Conservation (phyloP, 2,797 vertebrate species). For the Strix occidentalis region DNA sequence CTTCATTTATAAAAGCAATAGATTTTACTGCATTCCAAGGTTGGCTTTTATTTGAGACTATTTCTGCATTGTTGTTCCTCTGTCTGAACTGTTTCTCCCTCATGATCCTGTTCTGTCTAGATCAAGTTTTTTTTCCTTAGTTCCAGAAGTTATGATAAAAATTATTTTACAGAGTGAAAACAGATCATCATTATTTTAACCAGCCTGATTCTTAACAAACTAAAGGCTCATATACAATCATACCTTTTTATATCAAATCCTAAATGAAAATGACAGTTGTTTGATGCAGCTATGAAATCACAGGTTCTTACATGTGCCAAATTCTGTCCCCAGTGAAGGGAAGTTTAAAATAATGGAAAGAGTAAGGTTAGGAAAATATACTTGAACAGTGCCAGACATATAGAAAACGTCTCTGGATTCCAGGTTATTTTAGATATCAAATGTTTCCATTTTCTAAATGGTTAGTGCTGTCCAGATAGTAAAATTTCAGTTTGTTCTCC, state of each 20-base stretch:
- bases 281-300: neutral
- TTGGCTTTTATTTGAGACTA: neutral
- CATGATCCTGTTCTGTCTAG: neutral
- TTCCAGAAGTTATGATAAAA: neutral
- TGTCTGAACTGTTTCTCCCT: neutral
- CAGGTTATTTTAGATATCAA: neutral
- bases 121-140: neutral
- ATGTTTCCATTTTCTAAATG: neutral
- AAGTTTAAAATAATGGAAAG: neutral
- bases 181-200: neutral
- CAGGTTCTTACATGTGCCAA: neutral
- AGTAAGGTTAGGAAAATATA: neutral
- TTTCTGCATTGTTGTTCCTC: neutral
- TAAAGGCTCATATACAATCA: neutral
- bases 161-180: neutral
- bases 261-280: neutral
- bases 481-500: neutral
- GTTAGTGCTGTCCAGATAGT: neutral
- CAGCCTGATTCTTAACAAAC: neutral
- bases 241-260: neutral
- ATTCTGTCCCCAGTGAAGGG: neutral
- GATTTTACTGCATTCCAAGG: neutral
- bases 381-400: neutral
- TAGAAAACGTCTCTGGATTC: neutral
- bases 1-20: neutral